Evolutionary conservation across 2,888 invertebrate species (phyloP), one percentile per base, ranked within the genome.

Genomic region (Eristalis arbustorum): DNA sequence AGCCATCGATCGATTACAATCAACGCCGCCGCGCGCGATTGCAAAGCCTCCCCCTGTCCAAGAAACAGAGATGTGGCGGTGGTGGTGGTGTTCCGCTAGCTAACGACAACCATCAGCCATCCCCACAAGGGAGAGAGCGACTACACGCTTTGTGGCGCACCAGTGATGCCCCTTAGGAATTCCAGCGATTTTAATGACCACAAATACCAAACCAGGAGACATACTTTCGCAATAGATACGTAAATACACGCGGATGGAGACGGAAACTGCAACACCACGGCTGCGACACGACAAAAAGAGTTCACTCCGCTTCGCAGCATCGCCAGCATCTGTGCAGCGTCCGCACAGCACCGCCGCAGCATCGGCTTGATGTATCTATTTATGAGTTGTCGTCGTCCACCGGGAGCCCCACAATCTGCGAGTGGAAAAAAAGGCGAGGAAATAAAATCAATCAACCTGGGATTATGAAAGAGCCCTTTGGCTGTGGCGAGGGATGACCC

Each of bases 151-250:
- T 68, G 76, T 76, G 81, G 84, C 67, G 81, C 77, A 77, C 64
- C 77, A 67, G 69, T 57, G 85, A 87, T 78, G 87, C 87, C 83
- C 81, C 77, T 59, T 74, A 87, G 83, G 87, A 87, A 87, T 87
- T 83, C 74, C 66, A 78, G 49, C 71, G 56, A 87, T 78, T 87
- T 83, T 87, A 87, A 87, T 83, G 78, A 75, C 72, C 83, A 85
- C 82, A 83, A 78, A 87, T 81, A 75, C 87, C 78, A 87, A 87
- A 67, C 83, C 74, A 83, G 72, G 75, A 83, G 87, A 83, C 83
- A 87, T 75, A 87, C 82, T 87, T 87, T 87, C 75, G 78, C 83
- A 87, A 79, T 72, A 23, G 63, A 75, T 71, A 74, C 62, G 34
- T 78, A 74, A 69, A 74, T 71, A 71, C 49, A 83, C 31, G 62